Base-by-base conservation (phyloP, 2,888 invertebrate genomes). In the Chironomus tentans region DNA sequence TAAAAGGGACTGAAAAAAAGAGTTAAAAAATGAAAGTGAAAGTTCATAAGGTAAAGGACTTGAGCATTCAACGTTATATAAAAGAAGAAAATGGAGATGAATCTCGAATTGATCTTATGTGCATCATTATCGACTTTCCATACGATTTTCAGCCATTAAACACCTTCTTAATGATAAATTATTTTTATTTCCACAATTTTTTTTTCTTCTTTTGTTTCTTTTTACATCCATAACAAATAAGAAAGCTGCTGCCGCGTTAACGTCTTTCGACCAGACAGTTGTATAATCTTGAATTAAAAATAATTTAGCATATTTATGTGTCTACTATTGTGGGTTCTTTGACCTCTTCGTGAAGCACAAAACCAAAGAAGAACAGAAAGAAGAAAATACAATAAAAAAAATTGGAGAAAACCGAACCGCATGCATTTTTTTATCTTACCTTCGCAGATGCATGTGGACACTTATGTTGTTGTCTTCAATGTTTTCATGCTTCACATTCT, bases 221-320 rank as follows among this genome's bases (percentile, higher is more conserved):
- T 7, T 56, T 18, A 56, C 3, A 6, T 56, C 18, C 56, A 62
- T 21, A 21, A 21, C 13, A 21, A 56, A 18, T 56, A 56, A 15
- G 56, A 56, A 56, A 56, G 56, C 18, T 38, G 38, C 38, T 38
- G 38, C 38, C 38, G 38, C 38, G 38, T 38, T 38, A 38, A 38
- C 56, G 13, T 65, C 22, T 65, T 13, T 65, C 65, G 65, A 38
- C 28, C 72, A 72, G 72, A 72, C 72, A 72, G 72, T 72, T 72
- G 72, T 72, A 72, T 72, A 72, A 72, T 72, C 72, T 72, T 62
- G 72, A 72, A 72, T 72, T 72, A 68, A 28, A 68, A 68, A 72
- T 72, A 72, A 72, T 72, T 72, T 72, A 72, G 62, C 72, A 72
- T 72, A 72, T 72, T 61, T 72, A 61, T 72, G 72, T 72, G 72